These are phyloP conservation scores for Zaprionus tsacasi DNA, from an alignment of 1,140 invertebrate genomes.

Conservation along the genomic window DNA sequence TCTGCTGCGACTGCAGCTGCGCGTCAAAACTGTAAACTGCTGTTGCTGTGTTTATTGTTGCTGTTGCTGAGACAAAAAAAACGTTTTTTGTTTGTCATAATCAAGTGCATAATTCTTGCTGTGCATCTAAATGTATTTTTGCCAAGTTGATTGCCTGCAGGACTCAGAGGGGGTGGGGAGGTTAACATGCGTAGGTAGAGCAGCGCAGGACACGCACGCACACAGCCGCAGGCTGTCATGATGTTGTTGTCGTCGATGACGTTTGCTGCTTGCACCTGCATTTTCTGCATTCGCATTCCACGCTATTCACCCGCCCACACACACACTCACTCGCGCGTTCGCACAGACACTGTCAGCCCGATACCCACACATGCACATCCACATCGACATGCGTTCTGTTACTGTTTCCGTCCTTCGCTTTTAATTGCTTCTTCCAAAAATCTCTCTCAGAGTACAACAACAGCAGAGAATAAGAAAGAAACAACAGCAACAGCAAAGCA, in stretches of 20 bases:
- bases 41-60: constrained; percentile 45
- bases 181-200: constrained; percentile 8
- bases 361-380: not conserved
- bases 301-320: constrained; percentile 20
- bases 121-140: constrained; percentile 43
- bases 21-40: constrained; percentile 70
- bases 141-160: not conserved
- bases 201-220: constrained; percentile 8
- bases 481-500: constrained; percentile 28
- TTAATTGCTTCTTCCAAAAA: constrained; percentile 47
- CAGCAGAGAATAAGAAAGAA: constrained; percentile 10
- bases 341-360: constrained; percentile 5
- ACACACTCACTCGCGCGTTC: not conserved
- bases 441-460: constrained; percentile 47
- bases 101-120: constrained; percentile 57
- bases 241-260: constrained; percentile 19
- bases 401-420: constrained; percentile 39
- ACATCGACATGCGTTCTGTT: constrained; percentile 13
- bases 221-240: constrained; percentile 22
- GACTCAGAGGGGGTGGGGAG: not conserved
- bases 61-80: constrained; percentile 23
- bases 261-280: constrained; percentile 46
- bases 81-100: constrained; percentile 15
- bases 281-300: constrained; percentile 21
- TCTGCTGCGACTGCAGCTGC: constrained; percentile 57